Percentiles rank a stretch among this genome's conserved stretches.
These are phyloP conservation scores for Deroplatys truncata DNA, from an alignment of 2,888 invertebrate genomes.

Conservation along the genomic window DNA sequence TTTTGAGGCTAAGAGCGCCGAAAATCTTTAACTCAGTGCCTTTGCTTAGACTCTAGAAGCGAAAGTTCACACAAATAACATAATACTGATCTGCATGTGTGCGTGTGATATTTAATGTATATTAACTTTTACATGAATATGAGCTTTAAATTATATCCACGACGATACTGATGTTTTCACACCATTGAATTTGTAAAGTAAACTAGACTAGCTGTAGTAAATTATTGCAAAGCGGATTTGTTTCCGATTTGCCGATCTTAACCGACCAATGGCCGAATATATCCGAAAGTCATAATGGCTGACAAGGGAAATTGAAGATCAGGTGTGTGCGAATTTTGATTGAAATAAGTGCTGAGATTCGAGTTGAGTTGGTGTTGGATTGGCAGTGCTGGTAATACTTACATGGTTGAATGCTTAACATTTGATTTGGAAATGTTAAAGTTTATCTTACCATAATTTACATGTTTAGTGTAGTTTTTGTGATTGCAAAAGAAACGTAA, in stretches of 20 bases:
- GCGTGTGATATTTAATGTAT: neutral
- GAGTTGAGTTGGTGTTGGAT: neutral
- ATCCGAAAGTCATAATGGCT: neutral
- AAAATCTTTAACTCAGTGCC: neutral
- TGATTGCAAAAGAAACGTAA: neutral
- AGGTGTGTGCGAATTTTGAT: conserved; percentile 1
- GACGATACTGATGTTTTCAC: neutral
- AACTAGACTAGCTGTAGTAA: neutral
- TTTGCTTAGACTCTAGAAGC: neutral
- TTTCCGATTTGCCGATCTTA: neutral
- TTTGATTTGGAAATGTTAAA: neutral
- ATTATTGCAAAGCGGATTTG: neutral
- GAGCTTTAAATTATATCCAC: no score
- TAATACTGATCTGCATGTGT: neutral
- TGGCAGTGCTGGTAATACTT: neutral
- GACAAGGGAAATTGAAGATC: neutral
- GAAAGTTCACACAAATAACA: neutral
- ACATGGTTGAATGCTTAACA: neutral
- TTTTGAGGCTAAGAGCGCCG: neutral
- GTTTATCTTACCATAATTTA: neutral
- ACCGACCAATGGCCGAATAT: neutral
- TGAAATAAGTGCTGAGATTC: neutral
- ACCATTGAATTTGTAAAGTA: neutral
- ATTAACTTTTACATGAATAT: neutral
- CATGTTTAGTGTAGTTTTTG: neutral